Evolutionary conservation across 2,888 invertebrate species (phyloP).

Genomic region (Apamea anceps): DNA sequence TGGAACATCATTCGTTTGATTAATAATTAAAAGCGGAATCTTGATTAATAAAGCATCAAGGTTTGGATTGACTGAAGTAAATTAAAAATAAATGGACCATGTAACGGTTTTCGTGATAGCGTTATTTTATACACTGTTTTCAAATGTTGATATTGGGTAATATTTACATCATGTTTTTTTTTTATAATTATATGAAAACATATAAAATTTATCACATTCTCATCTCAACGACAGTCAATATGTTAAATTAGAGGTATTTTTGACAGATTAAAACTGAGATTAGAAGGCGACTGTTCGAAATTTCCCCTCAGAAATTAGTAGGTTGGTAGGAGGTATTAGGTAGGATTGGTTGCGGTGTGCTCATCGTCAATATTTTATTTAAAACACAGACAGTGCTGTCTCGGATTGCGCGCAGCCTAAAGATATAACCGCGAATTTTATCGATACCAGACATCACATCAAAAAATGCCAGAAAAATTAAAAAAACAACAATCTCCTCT

Average conservation of each 20-base stretch:
- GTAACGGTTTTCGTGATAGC: neutral
- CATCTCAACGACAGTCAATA: neutral
- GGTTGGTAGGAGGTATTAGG: too few species aligned
- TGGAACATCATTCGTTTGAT: conserved; percentile 55
- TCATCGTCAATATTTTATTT: neutral
- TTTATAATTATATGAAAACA: neutral
- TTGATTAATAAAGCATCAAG: conserved; percentile 40
- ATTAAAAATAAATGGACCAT: conserved; percentile 39
- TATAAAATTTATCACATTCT: neutral
- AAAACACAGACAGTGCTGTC: neutral
- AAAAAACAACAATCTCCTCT: conserved; percentile 60
- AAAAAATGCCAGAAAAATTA: conserved; percentile 9
- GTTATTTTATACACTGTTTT: neutral
- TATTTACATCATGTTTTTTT: neutral
- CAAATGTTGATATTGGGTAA: conserved; percentile 4
- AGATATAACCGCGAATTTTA: neutral
- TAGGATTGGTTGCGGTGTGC: neutral
- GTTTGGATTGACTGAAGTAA: conserved; percentile 35
- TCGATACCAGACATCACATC: conserved; percentile 5
- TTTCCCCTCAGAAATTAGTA: neutral
- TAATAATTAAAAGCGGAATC: conserved; percentile 48
- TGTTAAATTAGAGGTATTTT: neutral
- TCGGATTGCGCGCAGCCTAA: too few species aligned
- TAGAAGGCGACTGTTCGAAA: neutral
- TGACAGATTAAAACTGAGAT: too few species aligned